These are phyloP conservation scores for Etheostoma spectabile DNA, from an alignment of 2,113 vertebrate species.

Conservation along the genomic window DNA sequence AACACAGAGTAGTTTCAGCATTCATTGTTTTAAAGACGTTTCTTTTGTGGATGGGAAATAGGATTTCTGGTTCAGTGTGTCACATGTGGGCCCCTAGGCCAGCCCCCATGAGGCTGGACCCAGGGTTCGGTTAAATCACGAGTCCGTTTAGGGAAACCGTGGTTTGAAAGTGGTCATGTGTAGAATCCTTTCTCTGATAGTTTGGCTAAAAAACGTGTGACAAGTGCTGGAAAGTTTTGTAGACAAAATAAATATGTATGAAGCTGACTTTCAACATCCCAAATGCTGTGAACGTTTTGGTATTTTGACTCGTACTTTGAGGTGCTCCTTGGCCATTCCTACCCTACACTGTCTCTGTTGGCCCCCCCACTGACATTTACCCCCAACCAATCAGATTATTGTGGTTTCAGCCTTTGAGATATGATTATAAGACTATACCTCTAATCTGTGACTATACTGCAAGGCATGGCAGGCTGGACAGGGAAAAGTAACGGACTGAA, in stretches of 20 bases:
- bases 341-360: not conserved
- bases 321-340: not conserved
- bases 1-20: not conserved
- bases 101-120: not conserved
- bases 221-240: not conserved
- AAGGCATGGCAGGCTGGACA: not conserved
- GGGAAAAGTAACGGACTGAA: not conserved
- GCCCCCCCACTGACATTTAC: not conserved
- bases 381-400: not conserved
- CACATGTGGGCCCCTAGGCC: not conserved
- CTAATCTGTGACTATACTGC: not conserved
- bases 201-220: not conserved
- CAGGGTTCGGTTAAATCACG: not conserved
- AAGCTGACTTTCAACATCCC: not conserved
- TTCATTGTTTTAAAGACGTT: not conserved
- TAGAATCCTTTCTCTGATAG: not conserved
- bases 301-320: not conserved
- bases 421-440: not conserved
- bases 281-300: not conserved
- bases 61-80: not conserved
- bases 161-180: not conserved
- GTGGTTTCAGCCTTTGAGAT: constrained; percentile 3
- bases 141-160: not conserved
- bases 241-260: not conserved
- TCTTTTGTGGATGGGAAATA: too few species aligned